A percentile compares a stretch with the other conserved stretches of the same genome.
These are phyloP conservation scores for Troilus luridus DNA, from an alignment of 2,888 invertebrate species.

Conservation along the genomic window DNA sequence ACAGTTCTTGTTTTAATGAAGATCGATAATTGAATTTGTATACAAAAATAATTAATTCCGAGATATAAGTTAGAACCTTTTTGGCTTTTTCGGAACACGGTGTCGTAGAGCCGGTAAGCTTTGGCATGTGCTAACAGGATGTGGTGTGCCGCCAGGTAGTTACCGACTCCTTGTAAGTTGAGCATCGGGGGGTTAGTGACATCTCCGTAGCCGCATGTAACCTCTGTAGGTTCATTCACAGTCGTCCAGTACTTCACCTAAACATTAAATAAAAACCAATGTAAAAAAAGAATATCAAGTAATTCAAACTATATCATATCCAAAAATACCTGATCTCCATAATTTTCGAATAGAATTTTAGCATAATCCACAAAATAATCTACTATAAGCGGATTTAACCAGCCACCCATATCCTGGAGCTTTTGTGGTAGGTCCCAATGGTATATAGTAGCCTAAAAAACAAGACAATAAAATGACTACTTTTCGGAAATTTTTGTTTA, in stretches of 20 bases:
- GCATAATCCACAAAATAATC: slow-evolving; percentile 76
- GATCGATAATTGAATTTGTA: background rate
- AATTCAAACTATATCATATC: background rate
- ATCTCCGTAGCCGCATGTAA: slow-evolving; percentile 73
- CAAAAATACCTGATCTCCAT: slow-evolving; percentile 74
- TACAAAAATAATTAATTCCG: background rate
- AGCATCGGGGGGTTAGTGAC: slow-evolving; percentile 68
- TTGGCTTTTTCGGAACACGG: slow-evolving; percentile 73
- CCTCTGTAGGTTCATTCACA: slow-evolving; percentile 80
- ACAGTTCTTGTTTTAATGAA: background rate
- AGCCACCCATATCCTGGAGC: slow-evolving; percentile 78
- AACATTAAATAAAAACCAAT: slow-evolving; percentile 3
- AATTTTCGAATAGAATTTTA: slow-evolving; percentile 74
- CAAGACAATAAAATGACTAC: background rate
- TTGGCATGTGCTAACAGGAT: slow-evolving; percentile 71
- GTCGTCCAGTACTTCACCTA: slow-evolving; percentile 80
- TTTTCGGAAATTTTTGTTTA: background rate
- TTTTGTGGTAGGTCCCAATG: slow-evolving; percentile 81
- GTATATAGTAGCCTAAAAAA: slow-evolving; percentile 73
- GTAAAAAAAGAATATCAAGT: background rate
- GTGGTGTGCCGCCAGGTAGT: slow-evolving; percentile 69
- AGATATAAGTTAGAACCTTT: slow-evolving; percentile 57
- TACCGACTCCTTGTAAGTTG: slow-evolving; percentile 70
- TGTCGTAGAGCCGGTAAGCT: slow-evolving; percentile 69
- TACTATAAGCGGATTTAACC: slow-evolving; percentile 73